Evolutionary conservation across 2,888 invertebrate genomes (phyloP), one percentile per base, ranked within the genome.

Genomic region (Pyrochroa serraticornis): DNA sequence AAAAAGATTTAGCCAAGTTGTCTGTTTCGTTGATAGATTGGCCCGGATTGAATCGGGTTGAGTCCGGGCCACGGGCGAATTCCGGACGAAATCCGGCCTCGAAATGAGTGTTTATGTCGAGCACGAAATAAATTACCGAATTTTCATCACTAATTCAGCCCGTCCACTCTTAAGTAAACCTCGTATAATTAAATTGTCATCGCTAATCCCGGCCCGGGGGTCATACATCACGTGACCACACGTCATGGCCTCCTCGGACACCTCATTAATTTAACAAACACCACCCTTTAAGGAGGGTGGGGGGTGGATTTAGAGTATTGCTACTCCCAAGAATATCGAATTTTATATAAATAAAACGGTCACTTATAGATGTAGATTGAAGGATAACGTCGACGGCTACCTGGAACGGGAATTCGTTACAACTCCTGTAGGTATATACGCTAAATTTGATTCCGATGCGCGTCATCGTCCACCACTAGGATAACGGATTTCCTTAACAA

Each of bases 181-280:
- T 69, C 65, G 67, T 69, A 71, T 76, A 75, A 77, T 77, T 77
- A 76, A 77, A 77, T 75, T 75, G 76, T 77, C 76, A 76, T 76
- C 75, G 74, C 75, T 76, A 76, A 76, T 75, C 75, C 76, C 63
- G 67, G 64, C 69, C 67, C 69, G 69, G 69, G 70, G 74, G 75
- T 74, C 75, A 75, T 77, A 75, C 72, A 76, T 77, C 77, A 77
- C 75, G 73, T 75, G 75, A 77, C 77, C 77, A 73, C 75, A 71
- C 65, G 75, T 71, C 75, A 71, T 60, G 72, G 71, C 71, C 68
- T 68, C 67, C 70, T 67, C 70, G 70, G 71, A 71, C 71, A 71
- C 68, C 64, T 70, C 75, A 75, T 75, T 75, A 74, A 76, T 75
- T 74, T 73, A 65, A 65, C 66, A 69, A 66, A 66, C 68, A 68